Conservation (phyloP, 2,113 vertebrate genomes). For the Gnathonemus longibarbis region DNA sequence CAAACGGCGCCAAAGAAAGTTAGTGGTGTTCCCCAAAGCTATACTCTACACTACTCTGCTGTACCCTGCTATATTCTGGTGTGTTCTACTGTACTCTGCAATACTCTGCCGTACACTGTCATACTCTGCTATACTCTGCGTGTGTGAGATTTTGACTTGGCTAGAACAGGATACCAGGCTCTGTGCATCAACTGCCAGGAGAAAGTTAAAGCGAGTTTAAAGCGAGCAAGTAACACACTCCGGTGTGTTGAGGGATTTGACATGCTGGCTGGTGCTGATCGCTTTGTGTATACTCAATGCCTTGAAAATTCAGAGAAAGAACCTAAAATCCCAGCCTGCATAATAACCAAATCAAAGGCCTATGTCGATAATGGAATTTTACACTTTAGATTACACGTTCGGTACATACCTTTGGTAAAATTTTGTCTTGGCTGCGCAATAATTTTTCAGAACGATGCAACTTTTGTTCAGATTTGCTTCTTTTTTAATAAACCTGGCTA, state of each 20-base stretch:
- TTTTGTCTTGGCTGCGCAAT: not conserved
- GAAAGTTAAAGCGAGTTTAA: not conserved
- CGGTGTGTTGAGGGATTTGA: not conserved
- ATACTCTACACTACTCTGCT: not conserved
- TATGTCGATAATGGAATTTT: not conserved
- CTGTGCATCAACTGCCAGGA: not conserved
- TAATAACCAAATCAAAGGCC: not conserved
- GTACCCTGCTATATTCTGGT: not conserved
- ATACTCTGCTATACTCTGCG: not conserved
- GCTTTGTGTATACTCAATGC: not conserved
- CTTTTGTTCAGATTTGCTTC: not conserved
- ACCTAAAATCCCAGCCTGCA: not conserved
- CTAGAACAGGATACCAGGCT: not conserved
- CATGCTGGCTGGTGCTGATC: not conserved
- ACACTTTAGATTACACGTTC: not conserved
- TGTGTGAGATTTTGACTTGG: not conserved
- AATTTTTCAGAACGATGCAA: not conserved
- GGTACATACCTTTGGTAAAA: not conserved
- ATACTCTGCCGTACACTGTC: not conserved
- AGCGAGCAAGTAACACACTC: not conserved
- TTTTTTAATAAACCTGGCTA: not conserved
- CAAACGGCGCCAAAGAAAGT: not conserved
- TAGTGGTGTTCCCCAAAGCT: not conserved
- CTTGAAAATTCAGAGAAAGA: not conserved
- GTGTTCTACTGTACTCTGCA: not conserved